These are phyloP conservation scores for Penaeus monodon DNA, from an alignment of 2,888 invertebrate genomes.

Conservation along the genomic window DNA sequence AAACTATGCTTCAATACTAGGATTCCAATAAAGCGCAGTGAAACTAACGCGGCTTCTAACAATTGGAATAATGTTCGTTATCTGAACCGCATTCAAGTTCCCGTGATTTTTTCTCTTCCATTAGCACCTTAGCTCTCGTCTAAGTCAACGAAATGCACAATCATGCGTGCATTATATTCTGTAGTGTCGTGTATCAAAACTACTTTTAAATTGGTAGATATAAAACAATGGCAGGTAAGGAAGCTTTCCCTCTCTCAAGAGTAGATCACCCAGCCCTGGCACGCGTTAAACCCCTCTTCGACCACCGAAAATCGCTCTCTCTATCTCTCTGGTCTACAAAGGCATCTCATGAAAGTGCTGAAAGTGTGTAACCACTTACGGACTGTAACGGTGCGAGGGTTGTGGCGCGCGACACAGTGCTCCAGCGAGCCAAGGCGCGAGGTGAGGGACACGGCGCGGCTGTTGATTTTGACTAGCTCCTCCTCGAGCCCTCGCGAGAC, in stretches of 20 bases:
- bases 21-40: neutral
- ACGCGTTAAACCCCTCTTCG: no score
- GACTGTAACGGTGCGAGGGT: conserved; percentile 92
- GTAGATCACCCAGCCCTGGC: no score
- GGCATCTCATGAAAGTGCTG: neutral
- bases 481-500: conserved; percentile 85
- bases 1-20: neutral
- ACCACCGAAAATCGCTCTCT: no score
- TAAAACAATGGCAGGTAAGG: no score
- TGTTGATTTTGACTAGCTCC: conserved; percentile 81
- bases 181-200: no score
- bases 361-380: conserved; percentile 79
- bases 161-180: no score
- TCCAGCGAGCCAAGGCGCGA: conserved; percentile 80
- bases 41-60: neutral
- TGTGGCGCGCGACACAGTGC: conserved; percentile 80
- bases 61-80: neutral
- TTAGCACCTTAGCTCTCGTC: neutral
- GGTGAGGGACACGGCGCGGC: conserved; percentile 80
- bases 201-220: no score
- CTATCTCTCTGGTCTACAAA: neutral
- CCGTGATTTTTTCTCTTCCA: neutral
- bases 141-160: no score
- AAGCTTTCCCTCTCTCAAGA: no score
- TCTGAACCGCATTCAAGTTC: conserved; percentile 33